Base-by-base conservation (phyloP, 2,888 invertebrate species). In the Crematogaster levior region DNA sequence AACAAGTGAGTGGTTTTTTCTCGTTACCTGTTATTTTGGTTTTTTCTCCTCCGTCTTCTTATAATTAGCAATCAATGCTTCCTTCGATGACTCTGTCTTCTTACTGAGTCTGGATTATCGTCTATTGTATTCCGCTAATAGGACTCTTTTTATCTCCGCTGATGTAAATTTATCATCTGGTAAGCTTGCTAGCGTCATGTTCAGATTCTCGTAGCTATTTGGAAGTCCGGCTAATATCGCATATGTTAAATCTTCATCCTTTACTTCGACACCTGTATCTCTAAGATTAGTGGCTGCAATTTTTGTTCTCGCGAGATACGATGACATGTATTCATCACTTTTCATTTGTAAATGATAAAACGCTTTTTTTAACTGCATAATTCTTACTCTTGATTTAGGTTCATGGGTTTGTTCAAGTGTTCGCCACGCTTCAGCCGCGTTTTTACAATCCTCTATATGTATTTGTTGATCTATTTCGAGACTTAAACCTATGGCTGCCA, bases 401-500 rank as follows among this genome's bases (percentile, higher is more conserved):
- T 70, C 21, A 0, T 70, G 70, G 1, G 56, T 21, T 1, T 70
- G 53, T n/a, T 56, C 37, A 2, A 70, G 46, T 1, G 18, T 30
- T 1, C 18, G 53, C 24, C 70, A 56, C 3, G 53, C 24, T 1
- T 70, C 70, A 3, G 0, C 0, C 0, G 70, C 24, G 3, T 1
- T 40, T 0, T 2, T 0, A 12, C 70, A 70, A 6, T 56, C 53
- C 2, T 70, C 53, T 21, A 53, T 37, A 2, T 56, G 70, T 10
- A 70, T 12, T 6, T 70, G 70, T 27, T 56, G 53, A 1, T 40
- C 24, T 21, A 7, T 10, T 3, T 65, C 56, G 15, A 77, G 9
- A 15, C 15, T 65, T 18, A 77, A 15, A 5, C 77, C 43, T n/a
- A 77, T 66, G n/a, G 65, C 56, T 0, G 65, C 65, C 9, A 77